phyloP scores from a whole-genome alignment of 1,140 invertebrate genomes.

The Amphibalanus amphitrite region DNA sequence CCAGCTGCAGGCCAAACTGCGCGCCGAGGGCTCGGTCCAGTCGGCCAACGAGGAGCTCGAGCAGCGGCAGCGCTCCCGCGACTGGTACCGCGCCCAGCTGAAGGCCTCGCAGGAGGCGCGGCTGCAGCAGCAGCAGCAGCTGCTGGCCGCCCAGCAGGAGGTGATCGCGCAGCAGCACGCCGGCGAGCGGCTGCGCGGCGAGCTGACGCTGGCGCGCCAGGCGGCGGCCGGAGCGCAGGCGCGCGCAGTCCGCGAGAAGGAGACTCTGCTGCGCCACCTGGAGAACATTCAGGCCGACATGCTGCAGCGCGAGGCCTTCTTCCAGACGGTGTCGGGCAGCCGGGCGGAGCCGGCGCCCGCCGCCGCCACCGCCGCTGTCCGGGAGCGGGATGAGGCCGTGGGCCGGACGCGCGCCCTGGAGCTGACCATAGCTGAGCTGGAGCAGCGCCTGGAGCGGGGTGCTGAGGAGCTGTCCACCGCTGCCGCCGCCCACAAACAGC shows the following conservation, averaged over 20 bases:
- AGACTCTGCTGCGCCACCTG: background rate
- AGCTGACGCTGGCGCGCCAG: background rate
- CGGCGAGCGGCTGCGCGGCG: background rate
- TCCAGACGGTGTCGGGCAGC: no score
- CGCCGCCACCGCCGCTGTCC: no score
- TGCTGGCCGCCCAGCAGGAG: background rate
- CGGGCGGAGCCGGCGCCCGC: no score
- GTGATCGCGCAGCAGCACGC: background rate
- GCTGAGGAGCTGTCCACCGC: no score
- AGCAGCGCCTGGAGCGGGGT: no score
- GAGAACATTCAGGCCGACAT: background rate
- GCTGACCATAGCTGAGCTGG: no score
- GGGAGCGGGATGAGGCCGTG: no score
- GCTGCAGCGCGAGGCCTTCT: background rate
- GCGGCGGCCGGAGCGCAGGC: background rate
- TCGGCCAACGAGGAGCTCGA: background rate
- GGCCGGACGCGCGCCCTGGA: no score
- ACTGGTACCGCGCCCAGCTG: background rate
- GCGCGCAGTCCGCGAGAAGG: background rate
- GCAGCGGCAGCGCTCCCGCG: background rate
- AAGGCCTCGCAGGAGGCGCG: background rate
- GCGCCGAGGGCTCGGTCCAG: no score
- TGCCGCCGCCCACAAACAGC: no score
- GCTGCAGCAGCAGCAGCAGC: background rate
- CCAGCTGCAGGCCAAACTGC: no score